phyloP scores from a whole-genome alignment of 2,888 invertebrate species.

The Campoplex capitator region DNA sequence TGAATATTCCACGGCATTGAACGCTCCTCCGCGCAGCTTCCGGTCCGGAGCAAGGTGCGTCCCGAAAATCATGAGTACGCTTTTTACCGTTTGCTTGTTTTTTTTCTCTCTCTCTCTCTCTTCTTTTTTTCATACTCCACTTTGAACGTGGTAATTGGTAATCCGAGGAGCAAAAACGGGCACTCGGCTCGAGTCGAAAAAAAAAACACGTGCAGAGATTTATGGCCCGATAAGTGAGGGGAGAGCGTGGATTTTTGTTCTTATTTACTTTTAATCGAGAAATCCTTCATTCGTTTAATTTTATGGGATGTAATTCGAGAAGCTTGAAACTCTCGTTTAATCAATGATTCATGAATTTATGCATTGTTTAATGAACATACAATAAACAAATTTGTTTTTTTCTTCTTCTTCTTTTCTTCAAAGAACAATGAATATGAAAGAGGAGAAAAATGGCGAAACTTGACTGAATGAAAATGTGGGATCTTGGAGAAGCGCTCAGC shows the following conservation, averaged over 20 bases:
- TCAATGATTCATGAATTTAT: background rate
- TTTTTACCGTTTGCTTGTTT: background rate
- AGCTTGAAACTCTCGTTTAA: background rate
- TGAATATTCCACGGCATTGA: constrained; percentile 22
- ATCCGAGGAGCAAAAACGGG: constrained; percentile 4
- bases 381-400: background rate
- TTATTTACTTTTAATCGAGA: background rate
- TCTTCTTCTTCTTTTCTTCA: no score
- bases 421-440: constrained; percentile 19
- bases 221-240: constrained; percentile 39
- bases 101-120: background rate
- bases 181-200: constrained; percentile 20
- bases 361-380: background rate
- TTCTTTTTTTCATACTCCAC: constrained; percentile 1
- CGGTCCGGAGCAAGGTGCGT: constrained; percentile 54
- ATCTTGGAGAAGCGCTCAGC: constrained; percentile 48
- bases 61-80: constrained; percentile 31
- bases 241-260: background rate
- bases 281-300: background rate
- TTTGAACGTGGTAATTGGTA: constrained; percentile 42
- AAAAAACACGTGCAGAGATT: constrained; percentile 28
- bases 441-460: constrained; percentile 1
- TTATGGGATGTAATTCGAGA: background rate
- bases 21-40: constrained; percentile 31
- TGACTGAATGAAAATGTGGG: constrained; percentile 30